These are phyloP conservation scores for Hassar affinis DNA, from an alignment of 2,113 vertebrate genomes.

Conservation along the genomic window DNA sequence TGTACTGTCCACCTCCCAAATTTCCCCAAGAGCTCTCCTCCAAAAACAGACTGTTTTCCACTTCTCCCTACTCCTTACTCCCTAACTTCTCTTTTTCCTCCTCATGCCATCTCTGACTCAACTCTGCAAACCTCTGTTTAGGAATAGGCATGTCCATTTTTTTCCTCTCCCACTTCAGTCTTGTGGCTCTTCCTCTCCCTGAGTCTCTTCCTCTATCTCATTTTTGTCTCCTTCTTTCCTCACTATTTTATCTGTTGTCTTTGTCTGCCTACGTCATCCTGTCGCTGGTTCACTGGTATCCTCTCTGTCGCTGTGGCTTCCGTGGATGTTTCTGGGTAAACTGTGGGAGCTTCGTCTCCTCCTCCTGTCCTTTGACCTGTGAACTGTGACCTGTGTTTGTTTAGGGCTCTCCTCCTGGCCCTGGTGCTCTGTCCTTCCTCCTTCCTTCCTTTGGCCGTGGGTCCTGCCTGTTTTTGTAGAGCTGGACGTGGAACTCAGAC, in stretches of 20 bases:
- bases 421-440: constrained; percentile 19
- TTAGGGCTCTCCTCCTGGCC: constrained; percentile 38
- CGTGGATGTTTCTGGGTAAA: constrained; percentile 60
- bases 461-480: constrained; percentile 38
- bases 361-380: constrained; percentile 52
- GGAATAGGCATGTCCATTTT: background rate
- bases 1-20: background rate
- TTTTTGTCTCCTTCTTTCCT: constrained; percentile 19
- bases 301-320: constrained; percentile 23
- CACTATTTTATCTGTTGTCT: constrained; percentile 8
- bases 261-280: constrained; percentile 17
- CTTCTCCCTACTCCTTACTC: background rate
- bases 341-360: constrained; percentile 55
- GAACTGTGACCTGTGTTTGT: constrained; percentile 39
- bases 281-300: constrained; percentile 8
- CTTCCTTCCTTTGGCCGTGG: constrained; percentile 39
- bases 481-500: constrained; percentile 37
- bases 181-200: constrained; percentile 6
- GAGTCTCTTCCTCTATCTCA: background rate
- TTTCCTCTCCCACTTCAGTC: constrained; percentile 1
- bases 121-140: background rate
- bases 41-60: background rate
- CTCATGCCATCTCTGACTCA: background rate
- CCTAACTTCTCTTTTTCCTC: constrained; percentile 1
- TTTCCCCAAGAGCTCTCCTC: background rate